A percentile compares a stretch with the other conserved stretches of the same genome.
Conservation (phyloP, 2,888 invertebrate species). For the Chloroclysta siterata region DNA sequence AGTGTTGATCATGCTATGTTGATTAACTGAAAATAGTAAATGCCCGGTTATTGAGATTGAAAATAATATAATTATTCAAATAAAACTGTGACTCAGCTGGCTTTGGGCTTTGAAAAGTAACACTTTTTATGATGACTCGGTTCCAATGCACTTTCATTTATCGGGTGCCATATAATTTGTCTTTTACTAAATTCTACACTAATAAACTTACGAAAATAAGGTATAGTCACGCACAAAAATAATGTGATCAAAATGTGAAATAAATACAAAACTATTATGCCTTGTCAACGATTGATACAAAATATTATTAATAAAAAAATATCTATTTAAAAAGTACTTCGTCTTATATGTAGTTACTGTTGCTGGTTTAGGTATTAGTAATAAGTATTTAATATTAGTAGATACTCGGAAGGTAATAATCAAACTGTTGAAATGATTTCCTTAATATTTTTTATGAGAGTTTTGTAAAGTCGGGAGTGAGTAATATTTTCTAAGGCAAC, state of each 20-base stretch:
- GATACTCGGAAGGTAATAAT: constrained; percentile 50
- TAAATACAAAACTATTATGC: constrained; percentile 55
- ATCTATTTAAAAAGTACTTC: constrained; percentile 55
- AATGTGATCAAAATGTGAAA: constrained; percentile 59
- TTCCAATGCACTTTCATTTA: constrained; percentile 9
- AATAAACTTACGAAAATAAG: constrained; percentile 16
- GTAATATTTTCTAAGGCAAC: constrained; percentile 81
- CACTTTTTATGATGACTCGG: neutral
- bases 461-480: constrained; percentile 66
- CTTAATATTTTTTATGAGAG: constrained; percentile 78
- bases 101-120: neutral
- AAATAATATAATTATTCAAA: neutral
- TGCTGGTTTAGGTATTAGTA: constrained; percentile 71
- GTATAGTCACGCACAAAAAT: constrained; percentile 70
- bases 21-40: neutral
- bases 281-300: constrained; percentile 51
- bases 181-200: neutral
- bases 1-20: constrained; percentile 1
- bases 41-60: constrained; percentile 1
- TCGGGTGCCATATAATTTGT: neutral
- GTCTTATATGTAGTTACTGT: constrained; percentile 52
- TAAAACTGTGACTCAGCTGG: neutral
- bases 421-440: constrained; percentile 62
- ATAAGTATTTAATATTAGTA: constrained; percentile 59
- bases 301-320: constrained; percentile 44